Evolutionary conservation across 1,140 invertebrate species (phyloP).

Genomic region (Pseudoatta argentina): DNA sequence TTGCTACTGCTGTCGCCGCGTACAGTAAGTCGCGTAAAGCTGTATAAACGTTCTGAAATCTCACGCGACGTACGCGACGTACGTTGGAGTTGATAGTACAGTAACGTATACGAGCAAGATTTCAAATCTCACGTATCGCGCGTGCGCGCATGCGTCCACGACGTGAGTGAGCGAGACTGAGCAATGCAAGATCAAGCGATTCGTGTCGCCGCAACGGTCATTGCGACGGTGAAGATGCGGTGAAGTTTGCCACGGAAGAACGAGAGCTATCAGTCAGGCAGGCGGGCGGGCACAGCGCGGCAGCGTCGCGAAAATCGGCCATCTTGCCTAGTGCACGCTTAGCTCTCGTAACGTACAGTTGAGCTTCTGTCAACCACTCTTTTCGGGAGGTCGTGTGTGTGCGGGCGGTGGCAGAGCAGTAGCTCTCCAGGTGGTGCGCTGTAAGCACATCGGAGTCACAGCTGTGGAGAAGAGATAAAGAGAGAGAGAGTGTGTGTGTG

Average conservation of each 20-base stretch:
- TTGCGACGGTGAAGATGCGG: constrained; percentile 62
- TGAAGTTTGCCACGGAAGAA: constrained; percentile 61
- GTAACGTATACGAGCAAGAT: not conserved
- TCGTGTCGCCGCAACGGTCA: not conserved
- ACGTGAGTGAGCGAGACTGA: constrained; percentile 24
- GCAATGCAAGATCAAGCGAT: constrained; percentile 41
- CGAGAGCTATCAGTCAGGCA: not conserved
- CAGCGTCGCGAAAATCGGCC: constrained; percentile 74
- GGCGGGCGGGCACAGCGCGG: not conserved
- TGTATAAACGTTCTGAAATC: not conserved
- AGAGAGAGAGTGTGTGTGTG: not conserved
- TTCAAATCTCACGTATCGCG: not conserved
- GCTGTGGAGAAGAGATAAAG: constrained; percentile 5
- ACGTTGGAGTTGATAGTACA: too few relatives aligned
- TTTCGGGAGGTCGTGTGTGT: constrained; percentile 59
- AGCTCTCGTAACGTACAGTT: constrained; percentile 56
- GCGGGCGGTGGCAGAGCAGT: constrained; percentile 69
- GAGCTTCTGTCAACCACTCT: constrained; percentile 64
- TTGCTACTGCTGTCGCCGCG: not conserved
- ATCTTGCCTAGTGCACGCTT: constrained; percentile 76
- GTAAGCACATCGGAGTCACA: constrained; percentile 62
- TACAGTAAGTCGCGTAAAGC: not conserved
- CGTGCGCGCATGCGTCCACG: not conserved
- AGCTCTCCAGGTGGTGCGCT: constrained; percentile 47
- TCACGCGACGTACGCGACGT: constrained; percentile 26